phyloP scores from a whole-genome alignment of 2,888 invertebrate genomes.

The Eupithecia subumbrata region DNA sequence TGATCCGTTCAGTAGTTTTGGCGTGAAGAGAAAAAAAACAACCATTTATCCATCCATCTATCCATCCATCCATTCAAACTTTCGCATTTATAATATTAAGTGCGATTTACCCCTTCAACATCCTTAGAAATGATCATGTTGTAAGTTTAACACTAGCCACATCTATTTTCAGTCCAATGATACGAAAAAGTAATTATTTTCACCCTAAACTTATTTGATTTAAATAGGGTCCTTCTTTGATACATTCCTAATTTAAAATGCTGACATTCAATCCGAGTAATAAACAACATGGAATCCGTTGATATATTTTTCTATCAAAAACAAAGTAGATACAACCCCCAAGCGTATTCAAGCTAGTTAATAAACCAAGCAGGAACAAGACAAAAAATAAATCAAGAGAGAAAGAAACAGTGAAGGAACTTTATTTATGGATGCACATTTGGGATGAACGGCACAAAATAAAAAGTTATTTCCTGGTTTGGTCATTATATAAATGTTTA shows the following conservation, averaged over 20 bases:
- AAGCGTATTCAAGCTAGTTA: slow-evolving; percentile 70
- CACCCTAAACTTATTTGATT: background rate
- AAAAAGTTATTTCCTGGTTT: slow-evolving; percentile 74
- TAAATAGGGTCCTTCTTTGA: background rate
- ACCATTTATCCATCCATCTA: too few relatives aligned
- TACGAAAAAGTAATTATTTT: too few relatives aligned
- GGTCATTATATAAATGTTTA: slow-evolving; percentile 66
- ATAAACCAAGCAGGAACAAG: slow-evolving; percentile 70
- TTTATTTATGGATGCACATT: slow-evolving; percentile 84
- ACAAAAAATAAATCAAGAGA: slow-evolving; percentile 70
- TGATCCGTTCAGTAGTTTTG: too few relatives aligned
- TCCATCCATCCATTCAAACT: too few relatives aligned
- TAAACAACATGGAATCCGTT: slow-evolving; percentile 28
- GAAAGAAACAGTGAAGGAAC: slow-evolving; percentile 70
- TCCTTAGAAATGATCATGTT: too few relatives aligned
- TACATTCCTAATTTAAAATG: slow-evolving; percentile 18
- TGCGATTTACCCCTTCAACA: too few relatives aligned
- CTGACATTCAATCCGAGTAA: slow-evolving; percentile 15
- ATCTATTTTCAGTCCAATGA: too few relatives aligned
- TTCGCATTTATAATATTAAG: too few relatives aligned
- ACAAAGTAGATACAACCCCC: slow-evolving; percentile 61
- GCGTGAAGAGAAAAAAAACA: too few relatives aligned
- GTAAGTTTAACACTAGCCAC: too few relatives aligned
- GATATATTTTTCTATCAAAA: slow-evolving; percentile 37
- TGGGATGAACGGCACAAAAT: slow-evolving; percentile 78